Percentiles rank a stretch among this genome's conserved stretches.
These are phyloP conservation scores for Antitype chi DNA, from an alignment of 2,888 invertebrate genomes.

Conservation along the genomic window DNA sequence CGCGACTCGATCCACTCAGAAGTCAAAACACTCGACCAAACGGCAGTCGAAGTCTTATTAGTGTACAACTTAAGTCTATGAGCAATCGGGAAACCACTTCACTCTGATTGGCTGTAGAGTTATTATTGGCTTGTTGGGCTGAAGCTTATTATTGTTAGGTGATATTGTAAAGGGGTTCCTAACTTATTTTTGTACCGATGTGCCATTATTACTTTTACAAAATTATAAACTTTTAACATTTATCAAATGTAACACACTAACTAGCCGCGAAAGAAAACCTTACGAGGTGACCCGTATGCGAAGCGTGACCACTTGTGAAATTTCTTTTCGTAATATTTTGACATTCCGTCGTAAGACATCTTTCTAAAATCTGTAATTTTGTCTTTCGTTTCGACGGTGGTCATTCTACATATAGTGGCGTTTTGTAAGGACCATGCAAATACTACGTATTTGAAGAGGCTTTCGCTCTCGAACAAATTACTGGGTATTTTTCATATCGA, in stretches of 20 bases:
- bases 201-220: not conserved
- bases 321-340: not conserved
- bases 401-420: not conserved
- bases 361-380: not conserved
- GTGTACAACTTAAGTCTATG: conserved; percentile 57
- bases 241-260: no score
- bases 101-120: conserved; percentile 49
- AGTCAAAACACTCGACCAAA: conserved; percentile 56
- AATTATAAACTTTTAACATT: not conserved
- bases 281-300: no score
- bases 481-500: conserved; percentile 5
- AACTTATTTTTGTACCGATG: not conserved
- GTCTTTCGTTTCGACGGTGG: no score
- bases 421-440: not conserved
- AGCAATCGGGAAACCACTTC: conserved; percentile 48
- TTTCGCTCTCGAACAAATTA: not conserved
- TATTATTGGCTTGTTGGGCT: conserved; percentile 48
- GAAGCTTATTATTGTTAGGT: conserved; percentile 23
- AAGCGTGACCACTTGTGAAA: not conserved
- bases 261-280: not conserved
- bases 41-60: conserved; percentile 56
- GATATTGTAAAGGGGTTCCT: not conserved
- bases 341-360: not conserved
- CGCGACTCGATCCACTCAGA: conserved; percentile 33
- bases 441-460: not conserved